Conservation (phyloP, 2,888 invertebrate species). For the Apotomis betuletana region DNA sequence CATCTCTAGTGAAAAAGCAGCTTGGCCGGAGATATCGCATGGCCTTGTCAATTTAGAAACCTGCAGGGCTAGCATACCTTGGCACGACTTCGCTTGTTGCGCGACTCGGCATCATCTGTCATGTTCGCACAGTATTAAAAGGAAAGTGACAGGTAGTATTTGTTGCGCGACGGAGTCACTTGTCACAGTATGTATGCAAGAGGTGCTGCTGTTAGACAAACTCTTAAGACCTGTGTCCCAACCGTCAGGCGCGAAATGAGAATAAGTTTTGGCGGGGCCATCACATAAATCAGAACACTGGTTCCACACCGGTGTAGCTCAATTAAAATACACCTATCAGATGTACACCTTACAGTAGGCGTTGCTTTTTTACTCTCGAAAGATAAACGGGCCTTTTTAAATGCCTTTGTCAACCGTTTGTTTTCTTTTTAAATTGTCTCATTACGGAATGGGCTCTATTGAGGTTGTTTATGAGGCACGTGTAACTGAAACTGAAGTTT, state of each 20-base stretch:
- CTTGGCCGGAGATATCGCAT: too few species aligned
- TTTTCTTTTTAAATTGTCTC: constrained; percentile 45
- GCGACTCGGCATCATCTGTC: too few species aligned
- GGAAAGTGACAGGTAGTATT: too few species aligned
- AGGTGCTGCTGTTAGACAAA: neutral
- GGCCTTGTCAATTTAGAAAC: too few species aligned
- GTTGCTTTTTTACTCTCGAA: constrained; percentile 48
- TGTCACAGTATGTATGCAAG: too few species aligned
- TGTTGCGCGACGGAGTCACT: too few species aligned
- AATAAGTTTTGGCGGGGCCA: constrained; percentile 78
- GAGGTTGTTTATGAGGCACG: constrained; percentile 10
- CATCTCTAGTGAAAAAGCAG: too few species aligned
- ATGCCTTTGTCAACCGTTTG: constrained; percentile 59
- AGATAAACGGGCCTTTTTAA: constrained; percentile 60
- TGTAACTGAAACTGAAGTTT: neutral
- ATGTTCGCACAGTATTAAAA: too few species aligned
- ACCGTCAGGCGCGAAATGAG: constrained; percentile 69
- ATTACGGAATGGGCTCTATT: constrained; percentile 27
- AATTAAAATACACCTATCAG: constrained; percentile 80
- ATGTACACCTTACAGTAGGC: constrained; percentile 71
- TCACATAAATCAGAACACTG: constrained; percentile 79
- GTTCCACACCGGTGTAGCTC: constrained; percentile 68
- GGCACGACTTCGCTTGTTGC: too few species aligned
- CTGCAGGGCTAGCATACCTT: too few species aligned
- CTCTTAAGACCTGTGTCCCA: neutral